Evolutionary conservation across 2,113 vertebrate species (phyloP), one percentile per base, ranked within the genome.

Genomic region (Sinocyclocheilus anshuiensis): DNA sequence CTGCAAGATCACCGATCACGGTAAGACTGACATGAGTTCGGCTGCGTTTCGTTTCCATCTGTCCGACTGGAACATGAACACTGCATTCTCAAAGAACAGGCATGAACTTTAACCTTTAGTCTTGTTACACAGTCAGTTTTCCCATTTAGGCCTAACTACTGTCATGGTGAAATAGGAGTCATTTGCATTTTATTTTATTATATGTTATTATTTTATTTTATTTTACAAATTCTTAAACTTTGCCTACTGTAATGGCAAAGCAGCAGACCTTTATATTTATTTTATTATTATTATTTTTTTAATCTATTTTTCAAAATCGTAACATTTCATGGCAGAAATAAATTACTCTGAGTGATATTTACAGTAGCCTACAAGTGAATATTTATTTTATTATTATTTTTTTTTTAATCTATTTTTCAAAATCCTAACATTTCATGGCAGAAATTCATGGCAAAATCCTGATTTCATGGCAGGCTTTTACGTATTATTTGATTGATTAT

Each of bases 1-100:
- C 86, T 99, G 98, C 94, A 99, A 99, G 94, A 98, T 99, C 95
- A 99, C 98, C 79, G 98, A 99, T 92, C 95, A 97, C 89, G 98
- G 98, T 99, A 97, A 89, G 96, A 94, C 83, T 84, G 7, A 29
- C 3, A 36, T 48, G 24, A 72, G 24, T 79, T 39, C 8, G n/a
- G 4, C 24, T 45, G 20, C 61, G 18, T 71, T 39, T 57, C 12
- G 61, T 77, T 69, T n/a, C 11, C 29, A 7, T 15, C 20, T 2
- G 7, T 22, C 20, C 7, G 57, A 15, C 61, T 79, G 55, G 59
- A 72, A 39, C 53, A 26, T 24, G n/a, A 53, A 26, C 24, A 33
- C n/a, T 63, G n/a, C n/a, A 15, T 67, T 18, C 6, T 33, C 65
- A 67, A 5, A 13, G 4, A 24, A 2, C 24, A 6, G 26, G 33